Percentiles rank a stretch among this genome's conserved stretches.
Conservation (phyloP, 2,797 vertebrate genomes). For the Falco rusticolus region DNA sequence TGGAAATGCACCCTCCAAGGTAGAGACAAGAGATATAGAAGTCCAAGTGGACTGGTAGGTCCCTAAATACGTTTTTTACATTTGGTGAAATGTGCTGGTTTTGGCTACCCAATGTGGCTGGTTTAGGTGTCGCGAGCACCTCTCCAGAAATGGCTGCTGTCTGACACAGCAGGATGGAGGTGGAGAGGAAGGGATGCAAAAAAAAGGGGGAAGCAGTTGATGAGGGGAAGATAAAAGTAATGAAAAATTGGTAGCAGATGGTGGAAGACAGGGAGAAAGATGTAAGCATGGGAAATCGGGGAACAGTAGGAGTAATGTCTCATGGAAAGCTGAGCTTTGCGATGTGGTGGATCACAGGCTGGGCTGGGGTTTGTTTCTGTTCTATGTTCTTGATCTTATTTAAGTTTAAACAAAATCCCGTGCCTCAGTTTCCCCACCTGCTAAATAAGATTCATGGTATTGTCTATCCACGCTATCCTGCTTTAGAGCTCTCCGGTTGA, state of each 20-base stretch:
- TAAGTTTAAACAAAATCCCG: accelerated
- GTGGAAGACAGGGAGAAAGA: not conserved
- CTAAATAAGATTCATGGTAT: not conserved
- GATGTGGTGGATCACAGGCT: accelerated
- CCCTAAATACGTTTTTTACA: not conserved
- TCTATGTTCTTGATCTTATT: accelerated
- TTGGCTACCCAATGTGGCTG: accelerated
- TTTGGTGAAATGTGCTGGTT: not conserved
- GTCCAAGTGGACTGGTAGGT: slow-evolving; percentile 94
- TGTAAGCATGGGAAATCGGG: accelerated
- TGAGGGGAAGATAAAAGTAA: not conserved
- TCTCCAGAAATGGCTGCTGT: not conserved
- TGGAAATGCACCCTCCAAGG: slow-evolving; percentile 80
- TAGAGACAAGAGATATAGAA: slow-evolving; percentile 85
- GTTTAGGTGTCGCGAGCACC: not conserved
- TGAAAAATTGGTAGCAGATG: not conserved
- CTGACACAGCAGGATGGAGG: not conserved
- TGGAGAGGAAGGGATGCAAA: not conserved
- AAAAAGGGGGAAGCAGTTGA: accelerated
- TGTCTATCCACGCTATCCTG: not conserved
- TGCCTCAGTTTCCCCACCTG: not conserved
- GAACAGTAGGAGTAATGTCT: accelerated
- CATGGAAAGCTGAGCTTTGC: accelerated
- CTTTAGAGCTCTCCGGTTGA: not conserved
- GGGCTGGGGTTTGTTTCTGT: not conserved